Conservation (phyloP, 2,888 invertebrate genomes). For the Acronicta psi region DNA sequence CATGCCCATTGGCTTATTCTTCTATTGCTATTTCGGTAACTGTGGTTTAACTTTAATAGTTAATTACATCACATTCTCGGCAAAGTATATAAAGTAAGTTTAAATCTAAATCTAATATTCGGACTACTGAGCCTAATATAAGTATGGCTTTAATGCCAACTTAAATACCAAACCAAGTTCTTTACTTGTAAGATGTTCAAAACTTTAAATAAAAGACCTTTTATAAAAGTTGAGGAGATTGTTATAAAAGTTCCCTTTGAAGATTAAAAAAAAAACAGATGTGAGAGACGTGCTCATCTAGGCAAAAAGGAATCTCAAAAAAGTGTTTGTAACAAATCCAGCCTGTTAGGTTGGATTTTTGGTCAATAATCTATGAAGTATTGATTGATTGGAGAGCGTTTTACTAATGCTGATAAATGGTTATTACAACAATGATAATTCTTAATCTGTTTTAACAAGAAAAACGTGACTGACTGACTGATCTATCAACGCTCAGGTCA, state of each 20-base stretch:
- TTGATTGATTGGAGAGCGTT: no score
- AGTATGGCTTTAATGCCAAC: constrained; percentile 17
- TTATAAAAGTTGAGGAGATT: constrained; percentile 3
- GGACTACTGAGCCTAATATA: constrained; percentile 13
- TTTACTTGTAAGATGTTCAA: constrained; percentile 11
- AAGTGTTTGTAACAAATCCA: no score
- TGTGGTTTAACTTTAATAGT: constrained; percentile 16
- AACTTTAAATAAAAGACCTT: constrained; percentile 1
- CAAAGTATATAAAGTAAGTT: constrained; percentile 20
- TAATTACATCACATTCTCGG: constrained; percentile 6
- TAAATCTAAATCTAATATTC: constrained; percentile 23
- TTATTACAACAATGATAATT: no score
- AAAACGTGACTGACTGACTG: no score
- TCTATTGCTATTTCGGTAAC: constrained; percentile 4
- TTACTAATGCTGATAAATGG: no score
- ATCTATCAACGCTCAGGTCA: no score
- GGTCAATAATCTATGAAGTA: no score
- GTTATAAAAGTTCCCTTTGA: neutral
- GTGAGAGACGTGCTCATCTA: no score
- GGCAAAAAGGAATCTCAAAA: no score
- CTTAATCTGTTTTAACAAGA: no score
- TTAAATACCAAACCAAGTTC: constrained; percentile 16
- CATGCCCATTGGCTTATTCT: no score
- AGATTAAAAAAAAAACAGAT: neutral
- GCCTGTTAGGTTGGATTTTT: no score